Base-by-base conservation (phyloP, 2,888 invertebrate species). In the Meganola albula region DNA sequence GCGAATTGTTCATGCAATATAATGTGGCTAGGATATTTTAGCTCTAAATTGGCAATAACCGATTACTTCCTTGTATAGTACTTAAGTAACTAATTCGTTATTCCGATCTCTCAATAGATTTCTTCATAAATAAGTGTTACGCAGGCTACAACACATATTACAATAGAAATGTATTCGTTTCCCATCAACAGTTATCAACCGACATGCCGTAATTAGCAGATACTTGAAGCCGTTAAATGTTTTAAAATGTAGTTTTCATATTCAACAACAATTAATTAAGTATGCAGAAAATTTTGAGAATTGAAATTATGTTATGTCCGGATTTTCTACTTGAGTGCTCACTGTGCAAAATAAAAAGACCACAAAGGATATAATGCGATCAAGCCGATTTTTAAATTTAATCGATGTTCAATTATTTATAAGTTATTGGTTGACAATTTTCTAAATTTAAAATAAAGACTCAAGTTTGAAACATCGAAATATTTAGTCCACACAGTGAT, bases 131-230 rank as follows among this genome's bases (percentile, higher is more conserved):
- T 68, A 68, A 68, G 58, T 64, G 67, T 80, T 74, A 77, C 48
- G 79, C 84, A 83, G 83, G 83, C 84, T 82, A 77, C 63, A 59
- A 78, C 84, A 84, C 82, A 83, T 70, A 78, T 84, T 83, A 84
- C 84, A 85, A 84, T 85, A 85, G 83, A 67, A 73, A 76, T 66
- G 68, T 78, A 83, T 84, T 84, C 66, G 74, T 78, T 85, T 85
- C 68, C 76, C 75, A 80, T 69, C 77, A 69, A 79, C 75, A 77
- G 66, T 74, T 69, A 72, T 74, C 70, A 75, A 82, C 74, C 74
- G 78, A 84, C 74, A 77, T 78, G 74, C 84, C 83, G 83, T 78
- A 63, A 76, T 77, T 78, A 71, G 74, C 84, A 80, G 76, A 83
- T 77, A 83, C 78, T 77, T 72, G 75, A 79, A 82, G 76, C 79